Evolutionary conservation across 2,888 invertebrate genomes (phyloP).

Genomic region (Eugnorisma glareosa): DNA sequence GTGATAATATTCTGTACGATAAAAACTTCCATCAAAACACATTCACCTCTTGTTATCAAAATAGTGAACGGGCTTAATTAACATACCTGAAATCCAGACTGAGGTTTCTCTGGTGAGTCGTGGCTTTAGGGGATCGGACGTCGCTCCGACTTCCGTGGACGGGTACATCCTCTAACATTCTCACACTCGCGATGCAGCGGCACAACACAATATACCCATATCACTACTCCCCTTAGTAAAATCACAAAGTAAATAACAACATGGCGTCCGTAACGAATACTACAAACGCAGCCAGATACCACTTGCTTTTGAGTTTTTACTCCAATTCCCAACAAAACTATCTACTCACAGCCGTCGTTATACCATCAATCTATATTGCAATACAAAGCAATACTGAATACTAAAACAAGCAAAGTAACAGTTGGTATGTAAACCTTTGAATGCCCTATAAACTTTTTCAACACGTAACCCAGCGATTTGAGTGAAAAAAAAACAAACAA

Average conservation of each 20-base stretch:
- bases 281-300: conserved; percentile 64
- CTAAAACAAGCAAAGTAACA: conserved; percentile 33
- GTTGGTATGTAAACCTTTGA: conserved; percentile 55
- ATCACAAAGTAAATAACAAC: conserved; percentile 89
- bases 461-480: conserved; percentile 54
- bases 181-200: conserved; percentile 81
- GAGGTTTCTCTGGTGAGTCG: conserved; percentile 95
- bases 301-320: conserved; percentile 36
- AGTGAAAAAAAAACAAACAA: conserved; percentile 56
- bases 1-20: conserved; percentile 12
- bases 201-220: conserved; percentile 85
- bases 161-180: conserved; percentile 90
- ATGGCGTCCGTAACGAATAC: conserved; percentile 83
- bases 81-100: conserved; percentile 96
- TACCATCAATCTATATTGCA: conserved; percentile 57
- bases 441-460: conserved; percentile 60
- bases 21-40: conserved; percentile 21
- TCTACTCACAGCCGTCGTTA: conserved; percentile 63
- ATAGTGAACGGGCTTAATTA: conserved; percentile 53
- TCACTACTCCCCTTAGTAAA: conserved; percentile 77
- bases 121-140: conserved; percentile 80
- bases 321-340: conserved; percentile 49
- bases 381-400: conserved; percentile 47
- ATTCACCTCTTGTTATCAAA: conserved; percentile 47
- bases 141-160: conserved; percentile 88